Conservation (phyloP, 1,140 invertebrate species). For the Galleria mellonella region DNA sequence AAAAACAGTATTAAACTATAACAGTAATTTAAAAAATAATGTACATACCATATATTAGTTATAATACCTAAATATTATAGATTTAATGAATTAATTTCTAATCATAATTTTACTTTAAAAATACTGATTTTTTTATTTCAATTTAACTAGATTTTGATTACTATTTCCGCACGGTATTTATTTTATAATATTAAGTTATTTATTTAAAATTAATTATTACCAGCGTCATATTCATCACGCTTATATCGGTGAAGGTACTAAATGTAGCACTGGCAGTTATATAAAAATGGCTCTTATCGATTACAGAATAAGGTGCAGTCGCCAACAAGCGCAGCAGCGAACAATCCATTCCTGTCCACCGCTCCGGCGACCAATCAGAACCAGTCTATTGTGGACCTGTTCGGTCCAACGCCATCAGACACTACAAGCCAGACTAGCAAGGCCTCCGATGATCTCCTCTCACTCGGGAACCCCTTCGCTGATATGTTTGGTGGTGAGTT, state of each 20-base stretch:
- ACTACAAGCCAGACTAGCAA: slow-evolving; percentile 70
- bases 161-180: too few species aligned
- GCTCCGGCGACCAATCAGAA: slow-evolving; percentile 70
- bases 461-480: slow-evolving; percentile 93
- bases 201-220: too few species aligned
- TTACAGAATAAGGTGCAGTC: slow-evolving; percentile 86
- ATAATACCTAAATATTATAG: too few species aligned
- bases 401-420: slow-evolving; percentile 76
- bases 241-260: neutral
- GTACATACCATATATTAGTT: too few species aligned
- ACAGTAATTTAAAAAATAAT: too few species aligned
- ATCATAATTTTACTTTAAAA: too few species aligned
- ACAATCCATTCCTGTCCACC: slow-evolving; percentile 90
- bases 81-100: too few species aligned
- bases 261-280: neutral
- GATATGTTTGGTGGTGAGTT: slow-evolving; percentile 83
- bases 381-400: slow-evolving; percentile 87
- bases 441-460: slow-evolving; percentile 92
- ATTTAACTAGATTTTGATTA: too few species aligned
- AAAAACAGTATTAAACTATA: too few species aligned
- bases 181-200: too few species aligned
- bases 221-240: too few species aligned
- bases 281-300: slow-evolving; percentile 9
- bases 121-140: too few species aligned
- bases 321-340: slow-evolving; percentile 79